A percentile compares a stretch with the other conserved stretches of the same genome.
These are phyloP conservation scores for Rhipidura dahli DNA, from an alignment of 2,113 vertebrate genomes.

Conservation along the genomic window DNA sequence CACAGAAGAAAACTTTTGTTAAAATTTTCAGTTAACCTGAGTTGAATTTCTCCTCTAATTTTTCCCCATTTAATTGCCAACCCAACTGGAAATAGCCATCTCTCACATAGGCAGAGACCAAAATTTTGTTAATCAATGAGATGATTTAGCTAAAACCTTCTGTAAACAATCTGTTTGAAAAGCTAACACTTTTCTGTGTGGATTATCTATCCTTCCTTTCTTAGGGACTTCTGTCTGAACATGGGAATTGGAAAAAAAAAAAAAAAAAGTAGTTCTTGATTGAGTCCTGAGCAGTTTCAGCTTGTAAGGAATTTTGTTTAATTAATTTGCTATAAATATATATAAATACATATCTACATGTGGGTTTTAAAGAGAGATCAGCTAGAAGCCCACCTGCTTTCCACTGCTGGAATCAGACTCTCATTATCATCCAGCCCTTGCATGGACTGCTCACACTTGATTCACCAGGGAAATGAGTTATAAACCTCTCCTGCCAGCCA, in stretches of 20 bases:
- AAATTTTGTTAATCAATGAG: background rate
- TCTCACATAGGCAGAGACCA: background rate
- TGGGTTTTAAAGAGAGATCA: background rate
- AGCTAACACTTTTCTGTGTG: background rate
- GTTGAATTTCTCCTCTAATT: background rate
- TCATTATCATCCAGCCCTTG: fast-evolving
- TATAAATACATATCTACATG: background rate
- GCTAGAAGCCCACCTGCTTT: background rate
- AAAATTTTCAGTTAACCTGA: background rate
- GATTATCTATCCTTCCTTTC: background rate
- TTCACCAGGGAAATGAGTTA: background rate
- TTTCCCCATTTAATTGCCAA: background rate
- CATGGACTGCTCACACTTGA: fast-evolving
- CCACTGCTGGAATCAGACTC: background rate
- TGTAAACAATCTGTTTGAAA: background rate
- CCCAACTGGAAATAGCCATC: background rate
- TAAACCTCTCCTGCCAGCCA: background rate
- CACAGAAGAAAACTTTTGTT: background rate
- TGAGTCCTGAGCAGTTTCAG: conserved; percentile 6
- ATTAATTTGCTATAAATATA: conserved; percentile 4
- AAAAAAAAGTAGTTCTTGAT: background rate
- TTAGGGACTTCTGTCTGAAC: background rate
- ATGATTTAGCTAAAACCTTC: background rate
- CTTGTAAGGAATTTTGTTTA: conserved; percentile 35
- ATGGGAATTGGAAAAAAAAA: background rate